Evolutionary conservation across 2,113 vertebrate genomes (phyloP).

Genomic region (Camelus dromedarius): DNA sequence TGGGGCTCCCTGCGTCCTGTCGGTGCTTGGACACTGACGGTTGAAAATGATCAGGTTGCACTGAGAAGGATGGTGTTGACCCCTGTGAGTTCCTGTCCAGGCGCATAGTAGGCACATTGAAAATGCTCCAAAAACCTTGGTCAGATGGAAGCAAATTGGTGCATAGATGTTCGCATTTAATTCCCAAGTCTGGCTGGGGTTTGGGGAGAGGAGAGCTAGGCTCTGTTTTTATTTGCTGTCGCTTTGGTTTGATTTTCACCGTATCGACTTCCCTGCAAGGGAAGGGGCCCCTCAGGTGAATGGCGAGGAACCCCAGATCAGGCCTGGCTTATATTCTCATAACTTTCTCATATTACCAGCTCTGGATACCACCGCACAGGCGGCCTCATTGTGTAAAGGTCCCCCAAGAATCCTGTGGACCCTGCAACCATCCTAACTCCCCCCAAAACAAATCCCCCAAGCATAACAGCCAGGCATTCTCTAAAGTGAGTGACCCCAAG

Average conservation of each 20-base stretch:
- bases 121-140: background rate
- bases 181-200: background rate
- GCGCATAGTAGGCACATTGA: fast-evolving
- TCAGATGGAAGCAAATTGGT: background rate
- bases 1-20: background rate
- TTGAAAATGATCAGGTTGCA: fast-evolving
- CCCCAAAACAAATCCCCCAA: background rate
- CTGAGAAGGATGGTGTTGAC: fast-evolving
- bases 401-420: constrained; percentile 59
- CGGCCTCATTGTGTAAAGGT: constrained; percentile 69
- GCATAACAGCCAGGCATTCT: constrained; percentile 49
- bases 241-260: constrained; percentile 75
- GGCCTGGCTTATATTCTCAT: constrained; percentile 80
- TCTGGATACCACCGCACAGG: constrained; percentile 64
- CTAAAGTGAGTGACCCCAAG: constrained; percentile 41
- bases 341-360: constrained; percentile 79
- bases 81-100: fast-evolving
- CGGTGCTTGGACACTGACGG: background rate
- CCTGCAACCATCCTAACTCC: constrained; percentile 52
- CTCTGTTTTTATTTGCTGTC: constrained; percentile 76
- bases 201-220: background rate
- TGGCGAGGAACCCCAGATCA: constrained; percentile 80
- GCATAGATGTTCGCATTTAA: background rate
- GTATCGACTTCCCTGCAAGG: constrained; percentile 64
- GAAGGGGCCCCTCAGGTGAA: constrained; percentile 76